Evolutionary conservation across 2,113 vertebrate species (phyloP).

Genomic region (Petrocephalus microphthalmus): DNA sequence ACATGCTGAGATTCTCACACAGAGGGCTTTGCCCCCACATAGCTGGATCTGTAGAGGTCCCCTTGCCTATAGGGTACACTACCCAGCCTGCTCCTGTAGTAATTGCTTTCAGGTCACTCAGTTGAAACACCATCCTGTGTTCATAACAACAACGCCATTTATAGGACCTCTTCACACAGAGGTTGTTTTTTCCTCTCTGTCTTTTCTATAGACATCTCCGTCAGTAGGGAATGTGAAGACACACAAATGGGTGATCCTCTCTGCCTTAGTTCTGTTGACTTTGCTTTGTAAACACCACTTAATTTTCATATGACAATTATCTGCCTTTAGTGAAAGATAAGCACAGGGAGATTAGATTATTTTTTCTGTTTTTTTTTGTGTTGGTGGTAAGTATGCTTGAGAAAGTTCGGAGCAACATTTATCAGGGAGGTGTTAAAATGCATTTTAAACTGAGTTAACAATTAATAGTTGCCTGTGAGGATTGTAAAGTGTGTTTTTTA

Average conservation of each 20-base stretch:
- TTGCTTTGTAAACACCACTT: conserved; percentile 37
- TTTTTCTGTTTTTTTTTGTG: background rate
- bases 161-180: conserved; percentile 38
- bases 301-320: conserved; percentile 38
- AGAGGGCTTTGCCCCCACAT: conserved; percentile 6
- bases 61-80: conserved; percentile 1
- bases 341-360: conserved; percentile 1
- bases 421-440: background rate
- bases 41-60: conserved; percentile 8
- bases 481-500: background rate
- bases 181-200: background rate
- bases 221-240: conserved; percentile 35
- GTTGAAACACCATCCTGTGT: background rate
- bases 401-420: background rate
- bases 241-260: background rate
- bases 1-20: conserved; percentile 26
- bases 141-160: conserved; percentile 14
- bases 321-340: conserved; percentile 37
- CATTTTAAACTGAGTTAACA: background rate
- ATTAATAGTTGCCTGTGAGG: background rate
- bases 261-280: conserved; percentile 27
- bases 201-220: conserved; percentile 1
- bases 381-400: background rate
- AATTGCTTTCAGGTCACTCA: conserved; percentile 23
- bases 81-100: conserved; percentile 24